phyloP scores from a whole-genome alignment of 2,113 vertebrate genomes.

The Microtus pennsylvanicus region DNA sequence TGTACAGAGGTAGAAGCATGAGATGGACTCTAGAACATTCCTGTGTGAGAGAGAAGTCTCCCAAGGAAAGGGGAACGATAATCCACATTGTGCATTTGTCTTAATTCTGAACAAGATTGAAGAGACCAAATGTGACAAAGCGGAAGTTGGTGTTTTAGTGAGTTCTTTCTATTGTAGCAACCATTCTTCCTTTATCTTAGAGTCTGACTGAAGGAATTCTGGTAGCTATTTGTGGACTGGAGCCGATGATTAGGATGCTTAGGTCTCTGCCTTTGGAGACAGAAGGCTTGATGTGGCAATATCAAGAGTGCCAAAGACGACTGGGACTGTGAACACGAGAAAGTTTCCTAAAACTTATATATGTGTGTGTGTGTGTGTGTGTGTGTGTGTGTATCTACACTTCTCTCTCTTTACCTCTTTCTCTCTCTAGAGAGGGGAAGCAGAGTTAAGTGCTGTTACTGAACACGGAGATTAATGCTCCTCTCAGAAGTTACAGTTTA shows the following conservation, averaged over 20 bases:
- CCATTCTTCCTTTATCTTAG: neutral
- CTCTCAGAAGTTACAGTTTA: neutral
- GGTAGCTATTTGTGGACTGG: neutral
- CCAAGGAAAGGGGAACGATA: neutral
- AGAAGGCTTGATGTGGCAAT: neutral
- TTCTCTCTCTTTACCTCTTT: too few species aligned
- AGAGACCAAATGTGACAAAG: neutral
- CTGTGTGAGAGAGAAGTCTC: neutral
- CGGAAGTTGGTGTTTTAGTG: neutral
- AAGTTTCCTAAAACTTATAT: neutral
- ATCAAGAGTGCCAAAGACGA: too few species aligned
- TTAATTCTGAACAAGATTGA: neutral
- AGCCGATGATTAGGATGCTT: neutral
- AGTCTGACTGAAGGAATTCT: neutral
- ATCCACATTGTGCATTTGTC: neutral
- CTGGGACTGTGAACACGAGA: fast-evolving
- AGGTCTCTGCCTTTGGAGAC: neutral
- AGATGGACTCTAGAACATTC: neutral
- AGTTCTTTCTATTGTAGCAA: neutral
- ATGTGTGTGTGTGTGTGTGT: neutral
- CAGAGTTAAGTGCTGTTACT: neutral
- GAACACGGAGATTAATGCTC: neutral
- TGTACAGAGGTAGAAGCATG: neutral
- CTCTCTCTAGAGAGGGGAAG: neutral
- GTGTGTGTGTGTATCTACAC: neutral